A percentile compares a stretch with the other conserved stretches of the same genome.
Evolutionary conservation across 2,113 vertebrate genomes (phyloP).

Genomic region (Eonycteris spelaea): DNA sequence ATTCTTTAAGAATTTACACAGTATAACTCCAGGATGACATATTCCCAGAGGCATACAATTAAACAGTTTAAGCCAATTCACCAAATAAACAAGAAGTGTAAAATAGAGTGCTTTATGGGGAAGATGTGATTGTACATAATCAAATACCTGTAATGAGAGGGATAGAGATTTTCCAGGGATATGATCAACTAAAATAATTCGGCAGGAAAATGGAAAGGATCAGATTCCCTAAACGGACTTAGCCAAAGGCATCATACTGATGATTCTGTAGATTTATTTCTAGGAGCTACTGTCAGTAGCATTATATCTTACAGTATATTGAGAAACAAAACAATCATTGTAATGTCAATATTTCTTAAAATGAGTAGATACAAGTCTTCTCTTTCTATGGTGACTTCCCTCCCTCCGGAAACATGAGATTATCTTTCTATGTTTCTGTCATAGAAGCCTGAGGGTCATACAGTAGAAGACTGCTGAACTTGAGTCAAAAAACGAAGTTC

Average conservation of each 20-base stretch:
- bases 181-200: constrained; percentile 1
- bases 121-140: neutral
- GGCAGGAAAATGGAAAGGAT: neutral
- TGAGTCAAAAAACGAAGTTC: neutral
- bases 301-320: neutral
- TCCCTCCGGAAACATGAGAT: neutral
- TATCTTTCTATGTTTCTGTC: neutral
- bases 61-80: neutral
- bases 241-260: neutral
- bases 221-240: neutral
- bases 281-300: too few species aligned
- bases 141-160: constrained; percentile 8
- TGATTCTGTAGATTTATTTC: neutral
- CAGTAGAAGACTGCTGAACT: neutral
- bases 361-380: neutral
- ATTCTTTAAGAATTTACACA: neutral
- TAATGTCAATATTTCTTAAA: neutral
- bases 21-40: neutral
- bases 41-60: neutral
- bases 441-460: neutral
- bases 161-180: neutral
- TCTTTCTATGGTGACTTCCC: neutral
- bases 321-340: neutral
- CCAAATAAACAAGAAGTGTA: constrained; percentile 24
- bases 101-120: neutral